These are phyloP conservation scores for Rhinogobius similis DNA, from an alignment of 2,113 vertebrate species.

Conservation along the genomic window DNA sequence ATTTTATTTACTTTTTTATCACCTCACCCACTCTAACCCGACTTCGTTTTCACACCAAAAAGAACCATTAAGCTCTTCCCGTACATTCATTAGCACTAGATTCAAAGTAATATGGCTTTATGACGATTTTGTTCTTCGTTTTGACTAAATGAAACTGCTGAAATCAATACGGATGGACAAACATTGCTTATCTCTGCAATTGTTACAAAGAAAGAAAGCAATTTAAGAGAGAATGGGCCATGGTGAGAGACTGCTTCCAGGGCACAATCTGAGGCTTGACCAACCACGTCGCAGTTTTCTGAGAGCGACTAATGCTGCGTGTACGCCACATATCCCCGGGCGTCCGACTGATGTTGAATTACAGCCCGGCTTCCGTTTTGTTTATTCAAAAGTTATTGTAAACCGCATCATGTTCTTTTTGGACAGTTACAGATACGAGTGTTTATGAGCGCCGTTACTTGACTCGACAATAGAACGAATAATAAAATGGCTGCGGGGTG, in stretches of 20 bases:
- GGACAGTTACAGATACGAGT: conserved; percentile 9
- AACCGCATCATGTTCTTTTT: background rate
- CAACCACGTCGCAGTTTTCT: background rate
- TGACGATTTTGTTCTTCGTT: background rate
- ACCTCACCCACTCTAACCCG: too few relatives aligned
- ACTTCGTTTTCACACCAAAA: too few relatives aligned
- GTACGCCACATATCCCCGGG: background rate
- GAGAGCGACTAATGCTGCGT: background rate
- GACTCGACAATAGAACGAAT: conserved; percentile 12
- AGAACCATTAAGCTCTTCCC: too few relatives aligned
- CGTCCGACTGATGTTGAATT: background rate
- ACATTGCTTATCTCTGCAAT: background rate
- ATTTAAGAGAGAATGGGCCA: background rate
- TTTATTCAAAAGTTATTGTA: conserved; percentile 9
- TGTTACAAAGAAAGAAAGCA: background rate
- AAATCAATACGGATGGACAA: background rate
- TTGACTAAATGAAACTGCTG: background rate
- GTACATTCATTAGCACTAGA: too few relatives aligned
- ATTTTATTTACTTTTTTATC: too few relatives aligned
- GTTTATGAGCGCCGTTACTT: conserved; percentile 13
- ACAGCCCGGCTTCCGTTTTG: background rate
- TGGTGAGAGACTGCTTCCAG: background rate
- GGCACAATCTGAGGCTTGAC: conserved; percentile 7
- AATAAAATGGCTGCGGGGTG: conserved; percentile 22
- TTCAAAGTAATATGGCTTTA: too few relatives aligned